Evolutionary conservation across 2,113 vertebrate species (phyloP).

Genomic region (Herpetotheres cachinnans): DNA sequence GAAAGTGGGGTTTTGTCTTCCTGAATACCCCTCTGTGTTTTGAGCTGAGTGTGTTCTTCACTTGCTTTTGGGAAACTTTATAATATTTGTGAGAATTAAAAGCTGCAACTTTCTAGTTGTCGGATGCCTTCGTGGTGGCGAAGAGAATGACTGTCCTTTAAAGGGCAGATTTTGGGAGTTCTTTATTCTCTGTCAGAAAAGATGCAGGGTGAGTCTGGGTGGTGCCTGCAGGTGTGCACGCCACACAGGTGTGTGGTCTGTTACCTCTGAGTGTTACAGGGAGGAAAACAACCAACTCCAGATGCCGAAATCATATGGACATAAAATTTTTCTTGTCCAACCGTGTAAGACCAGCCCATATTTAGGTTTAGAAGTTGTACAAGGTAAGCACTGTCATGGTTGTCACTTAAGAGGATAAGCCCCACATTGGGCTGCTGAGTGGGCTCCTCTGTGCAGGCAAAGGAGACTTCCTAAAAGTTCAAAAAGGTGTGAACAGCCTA

Average conservation of each 20-base stretch:
- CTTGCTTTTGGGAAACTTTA: background rate
- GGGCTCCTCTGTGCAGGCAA: background rate
- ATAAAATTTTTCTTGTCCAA: fast-evolving
- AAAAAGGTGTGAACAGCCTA: fast-evolving
- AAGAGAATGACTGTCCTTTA: background rate
- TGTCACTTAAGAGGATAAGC: background rate
- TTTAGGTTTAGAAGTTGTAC: fast-evolving
- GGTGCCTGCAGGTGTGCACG: background rate
- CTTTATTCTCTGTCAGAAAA: background rate
- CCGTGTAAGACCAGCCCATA: fast-evolving
- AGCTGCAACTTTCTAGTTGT: background rate
- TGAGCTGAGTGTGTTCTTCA: background rate
- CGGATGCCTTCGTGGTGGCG: background rate
- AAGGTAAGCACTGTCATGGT: fast-evolving
- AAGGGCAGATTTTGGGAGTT: background rate
- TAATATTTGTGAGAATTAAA: background rate
- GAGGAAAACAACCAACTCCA: background rate
- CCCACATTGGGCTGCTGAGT: fast-evolving
- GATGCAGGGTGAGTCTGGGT: background rate
- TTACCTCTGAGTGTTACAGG: background rate
- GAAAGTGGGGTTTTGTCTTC: background rate
- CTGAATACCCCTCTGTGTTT: background rate
- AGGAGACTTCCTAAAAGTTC: background rate
- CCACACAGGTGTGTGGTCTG: fast-evolving
- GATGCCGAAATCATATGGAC: fast-evolving